Evolutionary conservation across 2,797 vertebrate species (phyloP).

Genomic region (Syndactyla subalaris): DNA sequence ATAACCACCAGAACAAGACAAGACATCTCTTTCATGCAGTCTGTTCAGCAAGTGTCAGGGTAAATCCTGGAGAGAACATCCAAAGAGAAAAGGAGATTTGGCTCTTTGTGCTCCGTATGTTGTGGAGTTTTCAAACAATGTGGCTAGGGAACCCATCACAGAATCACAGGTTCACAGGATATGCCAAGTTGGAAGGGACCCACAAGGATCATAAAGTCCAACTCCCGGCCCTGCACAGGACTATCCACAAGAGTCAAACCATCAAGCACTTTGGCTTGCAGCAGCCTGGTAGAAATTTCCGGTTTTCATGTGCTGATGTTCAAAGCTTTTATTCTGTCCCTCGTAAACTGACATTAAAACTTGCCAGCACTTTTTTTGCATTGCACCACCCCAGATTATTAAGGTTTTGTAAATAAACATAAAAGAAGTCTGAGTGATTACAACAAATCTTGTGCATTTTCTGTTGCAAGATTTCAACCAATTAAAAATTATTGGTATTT

Average conservation of each 20-base stretch:
- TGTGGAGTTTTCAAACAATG: conserved; percentile 20
- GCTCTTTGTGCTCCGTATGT: not conserved
- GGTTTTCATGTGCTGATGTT: not conserved
- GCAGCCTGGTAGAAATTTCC: not conserved
- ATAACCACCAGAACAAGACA: conserved; percentile 73
- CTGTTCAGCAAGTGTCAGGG: conserved; percentile 65
- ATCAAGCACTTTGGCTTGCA: not conserved
- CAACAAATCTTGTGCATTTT: not conserved
- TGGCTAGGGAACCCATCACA: not conserved
- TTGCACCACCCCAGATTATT: not conserved
- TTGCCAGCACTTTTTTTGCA: not conserved
- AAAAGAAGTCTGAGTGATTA: not conserved
- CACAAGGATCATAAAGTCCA: not conserved
- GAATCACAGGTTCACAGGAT: not conserved
- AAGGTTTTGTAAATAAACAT: conserved; percentile 7
- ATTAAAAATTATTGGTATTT: not conserved
- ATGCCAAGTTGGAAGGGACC: not conserved
- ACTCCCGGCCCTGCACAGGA: not conserved
- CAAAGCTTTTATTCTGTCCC: not conserved
- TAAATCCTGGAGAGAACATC: conserved; percentile 59
- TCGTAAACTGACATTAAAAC: not conserved
- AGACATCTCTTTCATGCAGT: conserved; percentile 66
- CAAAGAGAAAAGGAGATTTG: not conserved
- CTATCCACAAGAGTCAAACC: not conserved
- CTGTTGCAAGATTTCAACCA: not conserved